These are phyloP conservation scores for Eulithis prunata DNA, from an alignment of 2,888 invertebrate genomes.

Conservation along the genomic window DNA sequence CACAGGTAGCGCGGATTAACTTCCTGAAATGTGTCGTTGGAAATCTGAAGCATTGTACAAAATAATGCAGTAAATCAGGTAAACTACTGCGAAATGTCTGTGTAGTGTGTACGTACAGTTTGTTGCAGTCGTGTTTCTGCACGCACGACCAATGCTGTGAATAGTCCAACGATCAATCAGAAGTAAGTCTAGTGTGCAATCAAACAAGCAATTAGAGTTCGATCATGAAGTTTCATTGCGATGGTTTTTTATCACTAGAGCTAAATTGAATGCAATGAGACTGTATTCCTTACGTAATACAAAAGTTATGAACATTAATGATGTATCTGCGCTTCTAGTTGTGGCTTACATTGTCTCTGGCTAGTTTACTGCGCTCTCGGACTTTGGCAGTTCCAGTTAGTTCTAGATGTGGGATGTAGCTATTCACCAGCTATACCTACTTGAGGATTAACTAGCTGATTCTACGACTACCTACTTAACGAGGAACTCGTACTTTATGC, in stretches of 20 bases:
- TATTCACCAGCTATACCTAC: conserved; percentile 15
- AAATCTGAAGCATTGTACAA: conserved; percentile 2
- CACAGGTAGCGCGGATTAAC: conserved; percentile 22
- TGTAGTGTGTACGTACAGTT: too few species aligned
- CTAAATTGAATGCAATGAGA: too few species aligned
- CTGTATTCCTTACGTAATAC: too few species aligned
- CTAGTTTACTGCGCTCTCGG: conserved; percentile 16
- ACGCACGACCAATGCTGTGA: too few species aligned
- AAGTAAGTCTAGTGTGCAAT: too few species aligned
- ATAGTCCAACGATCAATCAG: too few species aligned
- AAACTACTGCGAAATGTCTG: neutral
- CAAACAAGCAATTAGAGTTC: too few species aligned
- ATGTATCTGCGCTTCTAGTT: neutral
- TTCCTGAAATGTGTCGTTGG: conserved; percentile 18
- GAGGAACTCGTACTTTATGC: neutral
- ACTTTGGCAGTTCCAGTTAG: conserved; percentile 30
- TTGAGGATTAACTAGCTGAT: conserved; percentile 13
- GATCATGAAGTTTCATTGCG: too few species aligned
- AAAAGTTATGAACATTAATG: too few species aligned
- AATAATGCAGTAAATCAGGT: neutral
- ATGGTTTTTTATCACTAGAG: too few species aligned
- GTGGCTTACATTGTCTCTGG: conserved; percentile 5
- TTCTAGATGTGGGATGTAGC: conserved; percentile 22
- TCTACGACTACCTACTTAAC: neutral
- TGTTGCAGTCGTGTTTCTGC: too few species aligned